These are phyloP conservation scores for Campoletis sonorensis DNA, from an alignment of 1,140 invertebrate genomes.

Conservation along the genomic window DNA sequence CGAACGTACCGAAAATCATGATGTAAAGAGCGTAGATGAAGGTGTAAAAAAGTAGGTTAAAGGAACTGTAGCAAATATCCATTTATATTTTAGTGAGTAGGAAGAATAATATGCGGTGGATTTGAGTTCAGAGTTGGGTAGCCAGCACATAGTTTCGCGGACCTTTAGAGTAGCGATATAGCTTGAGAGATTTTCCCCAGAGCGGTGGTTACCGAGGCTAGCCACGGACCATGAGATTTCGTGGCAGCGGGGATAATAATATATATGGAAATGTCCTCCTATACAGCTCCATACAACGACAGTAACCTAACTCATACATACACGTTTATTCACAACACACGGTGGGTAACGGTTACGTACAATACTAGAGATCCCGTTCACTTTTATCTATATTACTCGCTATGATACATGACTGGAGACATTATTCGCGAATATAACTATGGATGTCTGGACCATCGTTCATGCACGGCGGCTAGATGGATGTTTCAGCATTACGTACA, in stretches of 20 bases:
- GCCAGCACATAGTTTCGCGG: constrained; percentile 3
- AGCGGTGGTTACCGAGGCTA: constrained; percentile 3
- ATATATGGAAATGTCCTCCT: constrained; percentile 64
- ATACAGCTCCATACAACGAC: background rate
- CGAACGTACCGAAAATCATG: constrained; percentile 47
- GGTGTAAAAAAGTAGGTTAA: background rate
- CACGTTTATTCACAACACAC: background rate
- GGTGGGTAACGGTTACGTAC: background rate
- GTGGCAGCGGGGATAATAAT: constrained; percentile 60
- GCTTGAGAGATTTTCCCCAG: constrained; percentile 29
- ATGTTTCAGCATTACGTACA: background rate
- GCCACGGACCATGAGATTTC: constrained; percentile 8
- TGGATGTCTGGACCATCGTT: background rate
- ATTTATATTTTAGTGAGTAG: constrained; percentile 59
- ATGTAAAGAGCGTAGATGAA: constrained; percentile 51
- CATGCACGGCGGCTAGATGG: background rate
- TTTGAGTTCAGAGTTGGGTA: constrained; percentile 25
- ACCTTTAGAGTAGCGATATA: constrained; percentile 2
- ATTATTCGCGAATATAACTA: background rate
- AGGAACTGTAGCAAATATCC: constrained; percentile 55
- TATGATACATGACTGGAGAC: constrained; percentile 5
- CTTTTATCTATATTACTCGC: background rate
- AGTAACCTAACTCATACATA: background rate
- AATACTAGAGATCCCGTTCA: constrained; percentile 13
- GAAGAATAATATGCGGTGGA: constrained; percentile 55